Evolutionary conservation across 2,888 invertebrate genomes (phyloP).

Genomic region (Xestia rhomboidea): DNA sequence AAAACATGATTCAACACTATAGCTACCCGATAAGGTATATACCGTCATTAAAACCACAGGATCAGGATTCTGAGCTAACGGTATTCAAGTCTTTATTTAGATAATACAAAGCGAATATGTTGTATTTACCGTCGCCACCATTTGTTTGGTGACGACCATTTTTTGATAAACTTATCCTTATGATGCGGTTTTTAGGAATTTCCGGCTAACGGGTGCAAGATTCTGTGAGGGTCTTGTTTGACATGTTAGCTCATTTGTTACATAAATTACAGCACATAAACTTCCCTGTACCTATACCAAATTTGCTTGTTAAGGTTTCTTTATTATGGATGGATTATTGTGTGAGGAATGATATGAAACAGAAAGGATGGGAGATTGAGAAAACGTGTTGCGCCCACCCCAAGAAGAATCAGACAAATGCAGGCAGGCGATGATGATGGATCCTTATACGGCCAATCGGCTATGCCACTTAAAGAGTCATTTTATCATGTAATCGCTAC

Average conservation of each 20-base stretch:
- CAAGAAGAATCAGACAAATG: too few relatives aligned
- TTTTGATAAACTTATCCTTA: constrained; percentile 59
- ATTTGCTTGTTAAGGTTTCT: too few relatives aligned
- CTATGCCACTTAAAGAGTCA: not conserved
- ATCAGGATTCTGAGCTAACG: constrained; percentile 1
- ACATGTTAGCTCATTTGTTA: constrained; percentile 20
- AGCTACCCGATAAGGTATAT: not conserved
- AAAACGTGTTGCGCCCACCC: too few relatives aligned
- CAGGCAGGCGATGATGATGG: too few relatives aligned
- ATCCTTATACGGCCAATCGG: not conserved
- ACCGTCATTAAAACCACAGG: not conserved
- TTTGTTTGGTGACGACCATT: constrained; percentile 55
- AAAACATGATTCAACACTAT: constrained; percentile 18
- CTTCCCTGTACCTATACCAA: not conserved
- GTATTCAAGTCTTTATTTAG: constrained; percentile 13
- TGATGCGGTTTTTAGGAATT: constrained; percentile 55
- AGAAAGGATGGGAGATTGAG: too few relatives aligned
- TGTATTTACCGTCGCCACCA: constrained; percentile 27
- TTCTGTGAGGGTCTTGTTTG: not conserved
- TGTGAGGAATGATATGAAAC: too few relatives aligned
- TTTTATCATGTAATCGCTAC: not conserved
- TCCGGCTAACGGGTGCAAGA: constrained; percentile 48
- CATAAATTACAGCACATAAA: not conserved
- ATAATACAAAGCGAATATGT: constrained; percentile 20
- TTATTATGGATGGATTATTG: too few relatives aligned